Evolutionary conservation across 2,797 vertebrate species (phyloP).

Genomic region (Toxotes lorentzi): DNA sequence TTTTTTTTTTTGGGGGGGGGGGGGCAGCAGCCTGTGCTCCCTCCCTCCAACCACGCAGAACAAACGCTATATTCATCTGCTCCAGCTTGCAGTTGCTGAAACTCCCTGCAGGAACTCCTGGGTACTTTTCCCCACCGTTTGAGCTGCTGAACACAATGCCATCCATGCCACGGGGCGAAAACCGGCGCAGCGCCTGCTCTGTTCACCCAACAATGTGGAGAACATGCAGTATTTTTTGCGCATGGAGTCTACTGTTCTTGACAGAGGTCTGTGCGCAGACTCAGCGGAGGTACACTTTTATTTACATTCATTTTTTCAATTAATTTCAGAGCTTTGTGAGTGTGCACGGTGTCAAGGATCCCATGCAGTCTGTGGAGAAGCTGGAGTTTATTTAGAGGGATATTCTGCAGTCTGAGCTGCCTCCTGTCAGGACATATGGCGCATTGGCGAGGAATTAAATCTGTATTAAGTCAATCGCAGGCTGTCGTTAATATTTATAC

Average conservation of each 20-base stretch:
- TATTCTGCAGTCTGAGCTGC: conserved; percentile 46
- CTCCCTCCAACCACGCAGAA: conserved; percentile 87
- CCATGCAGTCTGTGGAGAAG: conserved; percentile 8
- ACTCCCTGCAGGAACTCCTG: conserved; percentile 82
- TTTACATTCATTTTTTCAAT: neutral
- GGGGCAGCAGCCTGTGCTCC: conserved; percentile 56
- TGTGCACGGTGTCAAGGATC: conserved; percentile 42
- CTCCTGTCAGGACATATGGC: conserved; percentile 44
- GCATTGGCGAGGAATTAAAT: conserved; percentile 52
- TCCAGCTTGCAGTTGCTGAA: conserved; percentile 79
- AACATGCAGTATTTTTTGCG: conserved; percentile 77
- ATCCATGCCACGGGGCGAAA: conserved; percentile 76
- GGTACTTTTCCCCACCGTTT: conserved; percentile 62
- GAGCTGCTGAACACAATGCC: conserved; percentile 71
- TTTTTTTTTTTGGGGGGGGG: conserved; percentile 22
- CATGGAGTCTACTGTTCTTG: conserved; percentile 80
- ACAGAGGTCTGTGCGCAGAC: conserved; percentile 78
- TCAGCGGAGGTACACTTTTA: conserved; percentile 85
- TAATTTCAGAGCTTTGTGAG: conserved; percentile 32
- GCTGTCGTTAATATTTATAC: neutral
- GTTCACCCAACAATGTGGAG: conserved; percentile 80
- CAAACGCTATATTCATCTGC: conserved; percentile 90
- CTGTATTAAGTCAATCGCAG: conserved; percentile 11
- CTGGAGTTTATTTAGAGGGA: conserved; percentile 32
- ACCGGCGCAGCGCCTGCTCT: conserved; percentile 68